Percentiles rank a stretch among this genome's conserved stretches.
phyloP scores from a whole-genome alignment of 2,797 vertebrate genomes.

The Sparidentex hasta region DNA sequence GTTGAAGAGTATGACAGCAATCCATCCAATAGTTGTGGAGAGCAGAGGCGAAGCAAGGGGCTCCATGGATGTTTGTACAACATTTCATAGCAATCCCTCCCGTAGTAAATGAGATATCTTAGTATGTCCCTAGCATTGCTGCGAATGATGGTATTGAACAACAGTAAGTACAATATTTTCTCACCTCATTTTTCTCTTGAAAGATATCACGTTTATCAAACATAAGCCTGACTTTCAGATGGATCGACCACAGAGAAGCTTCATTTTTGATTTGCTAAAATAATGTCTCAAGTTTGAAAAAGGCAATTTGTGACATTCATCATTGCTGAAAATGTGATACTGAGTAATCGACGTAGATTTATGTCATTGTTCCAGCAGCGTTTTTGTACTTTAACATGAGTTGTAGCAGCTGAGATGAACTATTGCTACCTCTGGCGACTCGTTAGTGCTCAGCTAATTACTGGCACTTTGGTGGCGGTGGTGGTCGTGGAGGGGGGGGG shows the following conservation, averaged over 20 bases:
- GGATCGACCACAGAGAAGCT: background rate
- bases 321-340: slow-evolving; percentile 13
- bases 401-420: slow-evolving; percentile 58
- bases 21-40: background rate
- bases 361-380: slow-evolving; percentile 37
- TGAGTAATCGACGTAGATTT: slow-evolving; percentile 28
- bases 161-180: background rate
- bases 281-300: slow-evolving; percentile 18
- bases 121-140: background rate
- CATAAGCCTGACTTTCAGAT: background rate
- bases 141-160: background rate
- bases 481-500: no score
- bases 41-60: background rate
- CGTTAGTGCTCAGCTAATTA: slow-evolving; percentile 82
- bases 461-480: slow-evolving; percentile 52
- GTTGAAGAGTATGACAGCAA: no score
- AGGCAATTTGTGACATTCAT: slow-evolving; percentile 17
- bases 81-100: background rate
- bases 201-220: background rate
- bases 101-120: background rate
- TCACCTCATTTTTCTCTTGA: background rate
- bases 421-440: slow-evolving; percentile 77
- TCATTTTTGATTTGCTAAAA: background rate
- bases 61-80: background rate
- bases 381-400: slow-evolving; percentile 57